Base-by-base conservation (phyloP, 1,140 invertebrate genomes). In the Camponotus vicinus region DNA sequence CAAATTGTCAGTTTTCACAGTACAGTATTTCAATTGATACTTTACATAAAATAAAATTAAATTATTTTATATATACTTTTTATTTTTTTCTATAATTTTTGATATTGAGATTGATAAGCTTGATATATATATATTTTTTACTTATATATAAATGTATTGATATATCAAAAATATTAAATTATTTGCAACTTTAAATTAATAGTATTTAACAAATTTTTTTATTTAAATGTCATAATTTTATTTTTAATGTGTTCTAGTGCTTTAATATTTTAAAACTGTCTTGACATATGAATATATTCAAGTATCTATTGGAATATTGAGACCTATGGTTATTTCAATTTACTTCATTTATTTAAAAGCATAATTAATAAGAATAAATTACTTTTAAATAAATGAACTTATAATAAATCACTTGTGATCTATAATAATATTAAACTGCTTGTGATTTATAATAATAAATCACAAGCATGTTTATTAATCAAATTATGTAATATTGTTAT, bases 1-100 rank as follows among this genome's bases (percentile, higher is more conserved):
- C 92, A 86, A 88, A 89, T 21, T 83, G 37, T 88, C 64, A 75
- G 52, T 66, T 78, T 78, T 61, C 32, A 76, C 45, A 84, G n/a
- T 84, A 70, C 27, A 13, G 18, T 76, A 64, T 79, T 79, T 89
- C 75, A 85, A 52, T 85, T 67, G 32, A 40, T 84, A 52, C 42
- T 85, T 64, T n/a, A 64, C 6, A 57, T 37, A 3, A 37, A 49
- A 27, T n/a, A 42, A 40, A 55, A 37, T 8, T 34, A n/a, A 13
- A 84, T 75, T 34, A 52, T 73, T 71, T 55, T 8, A 61, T 55
- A n/a, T 42, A 32, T 2, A 3, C 37, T 40, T 40, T 40, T 6
- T 21, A 59, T 21, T 27, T 42, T 45, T 76, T 76, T 3, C 63
- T 42, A 64, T 49, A 45, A 49, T 37, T 66, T 78, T 52, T 64